Evolutionary conservation across 1,140 invertebrate genomes (phyloP), one percentile per base, ranked within the genome.

Genomic region (roundworm (Caenorhabditis elegans)): DNA sequence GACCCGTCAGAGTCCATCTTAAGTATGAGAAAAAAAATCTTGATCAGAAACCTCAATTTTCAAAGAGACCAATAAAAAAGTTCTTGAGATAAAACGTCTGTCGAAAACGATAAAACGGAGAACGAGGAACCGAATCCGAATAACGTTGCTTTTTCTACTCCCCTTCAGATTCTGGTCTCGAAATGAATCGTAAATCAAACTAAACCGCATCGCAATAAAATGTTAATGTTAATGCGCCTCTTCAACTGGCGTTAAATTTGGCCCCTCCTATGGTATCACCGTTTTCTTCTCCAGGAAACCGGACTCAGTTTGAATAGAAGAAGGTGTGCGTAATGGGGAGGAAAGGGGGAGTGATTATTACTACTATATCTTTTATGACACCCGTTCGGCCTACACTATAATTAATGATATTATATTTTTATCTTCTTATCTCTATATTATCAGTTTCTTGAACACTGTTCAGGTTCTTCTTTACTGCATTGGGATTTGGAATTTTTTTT

Each of bases 181-280:
- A 70, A 70, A 70, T 70, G 60, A 70, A 70, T 70, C 60, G 60
- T 70, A 70, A 70, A 70, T 70, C 60, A 70, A n/a, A 31, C 55
- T 34, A 22, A 70, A 22, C 60, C 34, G 28, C 36, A 70, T 34
- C 26, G 60, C 60, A 70, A 70, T 70, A 70, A 70, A 70, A 70
- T 70, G 60, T 70, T 70, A 70, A 70, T 70, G 60, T 70, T 70
- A 70, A 70, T 70, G 60, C 60, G 60, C 60, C 4, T 26, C 60
- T 60, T 49, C 53, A 60, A 60, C 26, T 60, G 22, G 34, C 60
- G 60, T 70, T 43, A 39, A 70, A 70, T 70, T 53, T 28, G 19
- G 8, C 24, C 22, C 22, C 51, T 53, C 22, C 39, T 43, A 53
- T 28, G 51, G 51, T 53, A 53, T 53, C 51, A 53, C 24, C 51